phyloP scores from a whole-genome alignment of 2,113 vertebrate genomes.

The Lota lota region DNA sequence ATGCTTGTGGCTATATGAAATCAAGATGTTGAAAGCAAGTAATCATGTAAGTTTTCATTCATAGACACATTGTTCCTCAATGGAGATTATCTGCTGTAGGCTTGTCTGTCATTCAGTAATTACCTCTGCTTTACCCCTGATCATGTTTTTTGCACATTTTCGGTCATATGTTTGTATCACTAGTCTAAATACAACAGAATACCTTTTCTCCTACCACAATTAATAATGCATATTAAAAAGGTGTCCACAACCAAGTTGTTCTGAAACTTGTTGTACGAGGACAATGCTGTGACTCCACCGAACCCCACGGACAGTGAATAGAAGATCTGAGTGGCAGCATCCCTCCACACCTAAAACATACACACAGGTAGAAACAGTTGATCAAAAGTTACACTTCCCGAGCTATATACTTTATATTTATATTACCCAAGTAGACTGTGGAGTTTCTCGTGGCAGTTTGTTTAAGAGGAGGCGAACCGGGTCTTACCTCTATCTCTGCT shows the following conservation, averaged over 20 bases:
- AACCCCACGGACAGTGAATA: constrained; percentile 88
- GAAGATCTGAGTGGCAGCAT: constrained; percentile 94
- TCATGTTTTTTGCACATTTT: too few species aligned
- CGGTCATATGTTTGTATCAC: too few species aligned
- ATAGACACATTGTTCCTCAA: too few species aligned
- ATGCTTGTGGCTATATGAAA: constrained; percentile 77
- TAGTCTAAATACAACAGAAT: too few species aligned
- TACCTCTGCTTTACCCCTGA: too few species aligned
- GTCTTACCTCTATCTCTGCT: constrained; percentile 81
- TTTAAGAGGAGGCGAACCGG: background rate
- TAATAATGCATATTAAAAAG: constrained; percentile 84
- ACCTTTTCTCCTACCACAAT: constrained; percentile 68
- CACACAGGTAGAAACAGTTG: background rate
- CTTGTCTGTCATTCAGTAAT: too few species aligned
- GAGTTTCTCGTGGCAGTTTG: background rate
- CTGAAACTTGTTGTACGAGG: constrained; percentile 93
- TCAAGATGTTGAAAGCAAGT: background rate
- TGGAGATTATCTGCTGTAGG: too few species aligned
- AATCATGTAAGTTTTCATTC: too few species aligned
- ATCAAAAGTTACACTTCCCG: background rate
- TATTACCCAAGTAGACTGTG: background rate
- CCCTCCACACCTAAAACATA: constrained; percentile 88
- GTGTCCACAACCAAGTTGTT: constrained; percentile 90
- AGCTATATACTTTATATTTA: too few species aligned
- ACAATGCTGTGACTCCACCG: constrained; percentile 87